Base-by-base conservation (phyloP, 2,888 invertebrate species). In the Apodemia hepburni region DNA sequence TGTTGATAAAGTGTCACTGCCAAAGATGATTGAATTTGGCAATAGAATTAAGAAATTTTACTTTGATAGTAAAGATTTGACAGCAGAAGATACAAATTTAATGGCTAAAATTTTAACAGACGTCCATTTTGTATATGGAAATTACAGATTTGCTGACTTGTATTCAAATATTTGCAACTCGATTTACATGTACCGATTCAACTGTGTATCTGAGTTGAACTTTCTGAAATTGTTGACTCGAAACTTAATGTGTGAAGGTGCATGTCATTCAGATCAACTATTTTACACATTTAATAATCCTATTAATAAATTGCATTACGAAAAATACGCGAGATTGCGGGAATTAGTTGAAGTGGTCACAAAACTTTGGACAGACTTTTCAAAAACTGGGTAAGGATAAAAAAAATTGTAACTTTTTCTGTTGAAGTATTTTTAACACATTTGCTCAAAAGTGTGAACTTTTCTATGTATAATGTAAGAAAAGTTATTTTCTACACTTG, bases 331-430 rank as follows among this genome's bases (percentile, higher is more conserved):
- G 6, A 67, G 75, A 0, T 65, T 73, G 9, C 79, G 78, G 61
- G 75, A 75, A 49, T 75, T 81, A 70, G 73, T 76, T 0, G 70
- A 74, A 51, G 71, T 75, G 38, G 65, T 87, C 49, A 84, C 84
- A 0, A 85, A 79, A 67, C 58, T 90, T 60, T 87, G 88, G 87
- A 78, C 87, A 0, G 83, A 88, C 66, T 90, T 90, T 66, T 87
- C 87, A 18, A 89, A 83, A 74, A 77, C 61, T 27, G 61, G 61
- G 61, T 61, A 42, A 61, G 61, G 9, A 18, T 29, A 18, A 33
- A 8, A 33, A 45, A 35, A 8, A 11, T 2, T 58, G n/a, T n/a
- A n/a, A n/a, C n/a, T n/a, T n/a, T n/a, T n/a, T n/a, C n/a, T n/a
- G n/a, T n/a, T n/a, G n/a, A n/a, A n/a, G n/a, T n/a, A n/a, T n/a